Conservation (phyloP, 2,797 vertebrate species). For the Schizopygopsis malacanthus region DNA sequence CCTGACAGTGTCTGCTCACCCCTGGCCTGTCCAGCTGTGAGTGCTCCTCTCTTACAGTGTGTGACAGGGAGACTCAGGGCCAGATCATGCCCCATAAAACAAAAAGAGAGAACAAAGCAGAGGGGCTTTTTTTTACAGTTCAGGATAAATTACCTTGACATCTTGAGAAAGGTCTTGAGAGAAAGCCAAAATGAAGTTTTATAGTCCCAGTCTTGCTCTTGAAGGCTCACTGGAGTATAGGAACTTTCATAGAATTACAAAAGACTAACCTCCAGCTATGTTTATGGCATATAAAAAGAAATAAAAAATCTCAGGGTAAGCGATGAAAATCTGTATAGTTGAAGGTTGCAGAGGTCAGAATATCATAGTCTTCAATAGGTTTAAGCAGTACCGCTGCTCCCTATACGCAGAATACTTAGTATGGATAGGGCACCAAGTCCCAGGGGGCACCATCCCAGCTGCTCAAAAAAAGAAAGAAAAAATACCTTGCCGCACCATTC, state of each 20-base stretch:
- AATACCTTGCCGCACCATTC: no score
- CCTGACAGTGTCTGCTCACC: constrained; percentile 49
- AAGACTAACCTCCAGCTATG: background rate
- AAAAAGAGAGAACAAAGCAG: constrained; percentile 10
- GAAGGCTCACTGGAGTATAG: background rate
- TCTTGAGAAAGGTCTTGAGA: constrained; percentile 35
- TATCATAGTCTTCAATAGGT: background rate
- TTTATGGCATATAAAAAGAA: background rate
- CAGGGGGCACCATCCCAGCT: no score
- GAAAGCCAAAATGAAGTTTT: constrained; percentile 6
- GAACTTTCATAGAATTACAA: constrained; percentile 17
- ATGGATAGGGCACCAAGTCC: no score
- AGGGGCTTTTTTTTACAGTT: constrained; percentile 10
- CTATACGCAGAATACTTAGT: no score
- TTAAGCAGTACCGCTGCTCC: background rate
- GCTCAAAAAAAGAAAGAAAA: no score
- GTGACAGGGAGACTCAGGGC: constrained; percentile 34
- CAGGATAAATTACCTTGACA: constrained; percentile 34
- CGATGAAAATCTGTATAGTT: background rate
- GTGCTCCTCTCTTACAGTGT: constrained; percentile 1
- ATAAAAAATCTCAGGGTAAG: background rate
- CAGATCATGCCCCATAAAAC: constrained; percentile 24
- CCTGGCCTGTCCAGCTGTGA: constrained; percentile 42
- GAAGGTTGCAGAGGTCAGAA: background rate
- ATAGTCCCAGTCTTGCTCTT: constrained; percentile 12